phyloP scores from a whole-genome alignment of 2,113 vertebrate species.

The Gadus chalcogrammus region DNA sequence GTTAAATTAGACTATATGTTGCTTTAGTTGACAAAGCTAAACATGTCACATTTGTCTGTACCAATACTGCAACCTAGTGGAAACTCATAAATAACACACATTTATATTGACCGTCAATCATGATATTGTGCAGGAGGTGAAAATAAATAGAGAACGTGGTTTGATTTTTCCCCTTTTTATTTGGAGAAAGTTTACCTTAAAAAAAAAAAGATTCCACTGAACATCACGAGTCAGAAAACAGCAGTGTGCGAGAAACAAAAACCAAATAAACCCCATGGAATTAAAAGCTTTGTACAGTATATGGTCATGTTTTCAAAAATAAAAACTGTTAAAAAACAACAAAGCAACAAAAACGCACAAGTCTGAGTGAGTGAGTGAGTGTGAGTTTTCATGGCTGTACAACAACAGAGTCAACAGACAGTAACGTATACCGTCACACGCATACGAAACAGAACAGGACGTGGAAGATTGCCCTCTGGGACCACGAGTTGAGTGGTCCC shows the following conservation, averaged over 20 bases:
- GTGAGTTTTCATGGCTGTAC: slow-evolving; percentile 18
- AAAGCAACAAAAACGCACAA: slow-evolving; percentile 71
- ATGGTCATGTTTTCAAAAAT: slow-evolving; percentile 95
- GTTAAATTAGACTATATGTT: too few species aligned
- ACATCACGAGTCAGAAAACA: slow-evolving; percentile 83
- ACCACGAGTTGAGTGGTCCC: slow-evolving; percentile 22
- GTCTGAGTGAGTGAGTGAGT: slow-evolving; percentile 31
- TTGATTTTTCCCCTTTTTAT: slow-evolving; percentile 77
- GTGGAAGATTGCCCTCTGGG: slow-evolving; percentile 15
- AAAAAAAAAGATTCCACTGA: slow-evolving; percentile 69
- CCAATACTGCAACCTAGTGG: slow-evolving; percentile 27
- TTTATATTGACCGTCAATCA: background rate
- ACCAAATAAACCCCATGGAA: slow-evolving; percentile 50
- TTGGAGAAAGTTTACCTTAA: slow-evolving; percentile 78
- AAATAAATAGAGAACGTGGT: slow-evolving; percentile 7
- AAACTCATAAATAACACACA: background rate
- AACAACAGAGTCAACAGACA: background rate
- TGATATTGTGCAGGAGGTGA: background rate
- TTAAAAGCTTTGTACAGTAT: slow-evolving; percentile 91
- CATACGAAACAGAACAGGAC: slow-evolving; percentile 31
- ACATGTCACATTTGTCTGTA: too few species aligned
- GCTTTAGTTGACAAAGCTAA: too few species aligned
- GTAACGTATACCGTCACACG: slow-evolving; percentile 34
- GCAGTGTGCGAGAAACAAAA: slow-evolving; percentile 72
- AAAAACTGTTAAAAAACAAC: slow-evolving; percentile 81